These are phyloP conservation scores for Camelus dromedarius DNA, from an alignment of 2,113 vertebrate species.

Conservation along the genomic window DNA sequence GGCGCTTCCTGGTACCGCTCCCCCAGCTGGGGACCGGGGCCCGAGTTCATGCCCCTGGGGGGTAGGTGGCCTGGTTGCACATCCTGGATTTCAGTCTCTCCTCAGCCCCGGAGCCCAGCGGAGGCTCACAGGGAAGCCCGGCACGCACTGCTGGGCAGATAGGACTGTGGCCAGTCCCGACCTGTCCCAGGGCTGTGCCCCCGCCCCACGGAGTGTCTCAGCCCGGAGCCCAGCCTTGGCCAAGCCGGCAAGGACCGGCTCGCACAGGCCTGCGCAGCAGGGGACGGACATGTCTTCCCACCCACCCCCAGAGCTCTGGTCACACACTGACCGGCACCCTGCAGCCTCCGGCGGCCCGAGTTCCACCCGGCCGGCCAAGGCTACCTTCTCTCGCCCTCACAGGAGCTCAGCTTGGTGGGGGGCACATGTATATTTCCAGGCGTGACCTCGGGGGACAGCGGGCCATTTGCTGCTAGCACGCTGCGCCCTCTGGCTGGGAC, in stretches of 20 bases:
- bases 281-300: accelerated
- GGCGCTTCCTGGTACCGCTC: accelerated
- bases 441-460: accelerated
- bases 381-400: accelerated
- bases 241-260: accelerated
- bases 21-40: accelerated
- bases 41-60: accelerated
- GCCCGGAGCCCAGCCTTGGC: accelerated
- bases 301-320: accelerated
- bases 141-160: accelerated
- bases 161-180: accelerated
- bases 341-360: accelerated
- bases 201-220: accelerated
- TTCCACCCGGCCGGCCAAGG: accelerated
- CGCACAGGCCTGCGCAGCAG: accelerated
- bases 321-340: accelerated
- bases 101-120: neutral
- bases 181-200: accelerated
- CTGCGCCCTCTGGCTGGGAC: accelerated
- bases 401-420: accelerated
- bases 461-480: accelerated
- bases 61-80: neutral
- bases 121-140: neutral
- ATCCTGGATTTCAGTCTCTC: neutral
- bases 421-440: accelerated